A percentile compares a stretch with the other conserved stretches of the same genome.
These are phyloP conservation scores for Micromesistius poutassou DNA, from an alignment of 2,797 vertebrate genomes.

Conservation along the genomic window DNA sequence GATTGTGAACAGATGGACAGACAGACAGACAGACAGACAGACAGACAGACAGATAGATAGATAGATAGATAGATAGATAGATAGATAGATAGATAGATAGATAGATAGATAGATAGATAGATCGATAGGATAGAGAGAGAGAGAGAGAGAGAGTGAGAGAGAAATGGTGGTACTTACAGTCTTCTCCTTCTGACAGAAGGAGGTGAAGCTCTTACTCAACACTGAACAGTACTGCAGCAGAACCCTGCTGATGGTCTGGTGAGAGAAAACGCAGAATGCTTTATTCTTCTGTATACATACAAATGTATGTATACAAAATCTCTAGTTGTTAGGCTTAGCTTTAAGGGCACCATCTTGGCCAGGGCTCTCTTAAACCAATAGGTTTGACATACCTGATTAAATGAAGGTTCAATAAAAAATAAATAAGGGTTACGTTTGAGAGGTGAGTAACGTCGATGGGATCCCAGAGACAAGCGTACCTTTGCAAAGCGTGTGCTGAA, in stretches of 20 bases:
- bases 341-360: background rate
- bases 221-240: slow-evolving; percentile 91
- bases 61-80: background rate
- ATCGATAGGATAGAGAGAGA: slow-evolving; percentile 10
- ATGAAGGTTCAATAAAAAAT: background rate
- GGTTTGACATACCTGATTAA: background rate
- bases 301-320: background rate
- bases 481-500: slow-evolving; percentile 92
- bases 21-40: slow-evolving; percentile 1
- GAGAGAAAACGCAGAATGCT: slow-evolving; percentile 30
- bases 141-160: slow-evolving; percentile 8
- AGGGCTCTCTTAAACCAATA: background rate
- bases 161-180: slow-evolving; percentile 77
- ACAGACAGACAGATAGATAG: background rate
- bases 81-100: slow-evolving; percentile 1
- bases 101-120: slow-evolving; percentile 4
- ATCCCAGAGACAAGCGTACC: slow-evolving; percentile 65
- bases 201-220: slow-evolving; percentile 83
- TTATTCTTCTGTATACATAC: background rate
- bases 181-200: slow-evolving; percentile 93
- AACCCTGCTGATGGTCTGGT: slow-evolving; percentile 92
- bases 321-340: background rate
- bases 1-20: background rate
- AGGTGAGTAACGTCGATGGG: background rate
- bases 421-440: background rate